Evolutionary conservation across 2,888 invertebrate genomes (phyloP).

Genomic region (Diarsia brunnea): DNA sequence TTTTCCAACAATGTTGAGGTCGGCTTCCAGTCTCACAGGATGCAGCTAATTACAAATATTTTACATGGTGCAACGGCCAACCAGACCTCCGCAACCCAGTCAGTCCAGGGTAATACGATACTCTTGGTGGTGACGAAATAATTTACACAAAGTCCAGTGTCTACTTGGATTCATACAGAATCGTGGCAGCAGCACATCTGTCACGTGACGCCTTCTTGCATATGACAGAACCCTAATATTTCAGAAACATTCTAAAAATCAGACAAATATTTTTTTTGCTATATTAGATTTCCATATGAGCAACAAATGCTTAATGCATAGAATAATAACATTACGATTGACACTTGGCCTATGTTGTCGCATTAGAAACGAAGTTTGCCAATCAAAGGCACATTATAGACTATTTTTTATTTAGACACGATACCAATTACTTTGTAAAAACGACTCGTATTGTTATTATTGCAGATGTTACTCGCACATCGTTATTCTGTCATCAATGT

Average conservation of each 20-base stretch:
- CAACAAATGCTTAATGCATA: background rate
- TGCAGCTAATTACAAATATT: too few relatives aligned
- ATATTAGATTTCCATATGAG: too few relatives aligned
- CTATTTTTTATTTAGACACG: conserved; percentile 47
- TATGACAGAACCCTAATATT: background rate
- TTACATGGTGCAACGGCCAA: too few relatives aligned
- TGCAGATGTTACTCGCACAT: conserved; percentile 2
- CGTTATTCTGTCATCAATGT: conserved; percentile 14
- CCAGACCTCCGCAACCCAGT: too few relatives aligned
- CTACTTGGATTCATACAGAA: background rate
- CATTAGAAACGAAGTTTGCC: conserved; percentile 29
- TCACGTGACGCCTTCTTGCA: background rate
- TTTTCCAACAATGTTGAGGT: too few relatives aligned
- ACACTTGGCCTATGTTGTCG: background rate
- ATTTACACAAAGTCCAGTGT: background rate
- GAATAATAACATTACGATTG: background rate
- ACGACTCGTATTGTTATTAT: conserved; percentile 4
- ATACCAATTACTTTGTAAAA: conserved; percentile 41
- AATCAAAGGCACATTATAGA: conserved; percentile 42
- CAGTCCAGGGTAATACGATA: too few relatives aligned
- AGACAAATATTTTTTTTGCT: too few relatives aligned
- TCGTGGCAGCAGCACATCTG: background rate
- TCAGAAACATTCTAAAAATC: background rate
- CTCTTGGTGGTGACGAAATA: background rate
- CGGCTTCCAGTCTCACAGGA: too few relatives aligned